These are phyloP conservation scores for Oriolus oriolus DNA, from an alignment of 2,113 vertebrate genomes.

Conservation along the genomic window DNA sequence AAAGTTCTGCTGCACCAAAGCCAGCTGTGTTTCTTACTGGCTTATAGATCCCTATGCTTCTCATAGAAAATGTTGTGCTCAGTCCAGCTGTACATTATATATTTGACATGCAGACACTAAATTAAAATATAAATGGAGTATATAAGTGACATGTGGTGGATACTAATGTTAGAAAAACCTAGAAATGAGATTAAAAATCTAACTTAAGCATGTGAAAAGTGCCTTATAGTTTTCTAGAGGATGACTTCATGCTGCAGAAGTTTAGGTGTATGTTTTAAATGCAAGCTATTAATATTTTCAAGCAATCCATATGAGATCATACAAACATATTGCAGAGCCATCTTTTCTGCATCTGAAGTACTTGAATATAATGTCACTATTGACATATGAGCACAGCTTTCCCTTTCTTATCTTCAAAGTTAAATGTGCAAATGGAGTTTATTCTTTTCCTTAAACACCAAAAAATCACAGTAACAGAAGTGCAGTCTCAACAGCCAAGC, in stretches of 20 bases:
- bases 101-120: neutral
- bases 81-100: neutral
- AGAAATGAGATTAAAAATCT: neutral
- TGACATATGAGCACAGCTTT: neutral
- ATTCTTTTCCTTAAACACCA: neutral
- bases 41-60: neutral
- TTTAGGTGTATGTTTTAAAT: neutral
- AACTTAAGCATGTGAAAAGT: neutral
- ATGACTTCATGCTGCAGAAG: neutral
- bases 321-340: neutral
- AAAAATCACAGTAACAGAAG: neutral
- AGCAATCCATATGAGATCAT: neutral
- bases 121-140: neutral
- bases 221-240: neutral
- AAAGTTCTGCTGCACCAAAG: neutral
- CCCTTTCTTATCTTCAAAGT: neutral
- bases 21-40: slow-evolving; percentile 13
- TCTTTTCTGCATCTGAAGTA: neutral
- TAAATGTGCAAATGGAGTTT: neutral
- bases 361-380: neutral
- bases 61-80: neutral
- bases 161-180: neutral
- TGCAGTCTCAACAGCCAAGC: neutral
- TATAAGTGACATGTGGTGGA: neutral
- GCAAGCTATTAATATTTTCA: neutral